Percentiles rank a stretch among this genome's conserved stretches.
Evolutionary conservation across 2,797 vertebrate genomes (phyloP).

Genomic region (Tragelaphus oryx): DNA sequence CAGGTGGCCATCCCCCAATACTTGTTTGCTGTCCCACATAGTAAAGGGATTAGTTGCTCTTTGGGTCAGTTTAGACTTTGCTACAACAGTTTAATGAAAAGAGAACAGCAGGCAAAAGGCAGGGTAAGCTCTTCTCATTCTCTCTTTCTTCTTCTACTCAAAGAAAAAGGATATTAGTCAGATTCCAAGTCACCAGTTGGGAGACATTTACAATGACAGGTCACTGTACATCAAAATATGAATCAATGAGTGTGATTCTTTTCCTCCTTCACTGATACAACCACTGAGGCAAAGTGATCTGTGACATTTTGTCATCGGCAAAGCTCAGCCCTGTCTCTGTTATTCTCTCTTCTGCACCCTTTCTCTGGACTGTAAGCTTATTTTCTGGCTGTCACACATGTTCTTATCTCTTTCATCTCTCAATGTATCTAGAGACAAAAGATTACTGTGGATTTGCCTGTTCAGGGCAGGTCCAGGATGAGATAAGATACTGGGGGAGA

Average conservation of each 20-base stretch:
- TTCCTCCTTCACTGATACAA: not conserved
- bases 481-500: not conserved
- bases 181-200: not conserved
- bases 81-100: not conserved
- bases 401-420: not conserved
- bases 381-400: not conserved
- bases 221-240: not conserved
- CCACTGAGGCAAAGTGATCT: not conserved
- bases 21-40: not conserved
- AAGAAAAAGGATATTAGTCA: not conserved
- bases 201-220: not conserved
- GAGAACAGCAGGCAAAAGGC: not conserved
- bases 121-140: not conserved
- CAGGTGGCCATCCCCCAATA: not conserved
- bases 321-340: not conserved
- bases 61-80: not conserved
- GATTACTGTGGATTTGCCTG: not conserved
- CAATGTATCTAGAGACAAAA: not conserved
- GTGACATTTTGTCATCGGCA: not conserved
- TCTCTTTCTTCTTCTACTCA: not conserved
- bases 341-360: not conserved
- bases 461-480: not conserved
- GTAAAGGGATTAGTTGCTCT: not conserved
- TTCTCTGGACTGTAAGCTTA: not conserved
- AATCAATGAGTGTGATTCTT: not conserved